Evolutionary conservation across 2,113 vertebrate genomes (phyloP), one percentile per base, ranked within the genome.

Genomic region (Archocentrus centrarchus): DNA sequence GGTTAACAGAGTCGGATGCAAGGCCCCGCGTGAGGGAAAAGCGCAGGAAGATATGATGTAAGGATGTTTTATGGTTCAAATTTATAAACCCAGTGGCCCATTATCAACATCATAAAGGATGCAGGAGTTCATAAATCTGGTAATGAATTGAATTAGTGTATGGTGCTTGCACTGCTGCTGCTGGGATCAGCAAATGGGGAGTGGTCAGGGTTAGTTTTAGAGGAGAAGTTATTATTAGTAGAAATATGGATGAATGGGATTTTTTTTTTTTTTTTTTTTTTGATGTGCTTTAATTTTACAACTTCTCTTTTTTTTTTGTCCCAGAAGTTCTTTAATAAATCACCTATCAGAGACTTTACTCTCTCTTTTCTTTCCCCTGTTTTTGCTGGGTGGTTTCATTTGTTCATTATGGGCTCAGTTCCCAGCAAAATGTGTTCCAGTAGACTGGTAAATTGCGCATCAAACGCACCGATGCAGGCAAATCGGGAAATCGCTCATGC

Each of bases 361-460:
- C 24, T 4, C 20, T 75, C 59, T 68, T 22, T 15, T 39, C 24
- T 5, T 32, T 14, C 10, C 6, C 7, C 15, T 24, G 13, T 10
- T 63, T 68, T 77, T 35, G 17, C 79, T 64, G 7, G 3, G 20
- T 60, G 75, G 20, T 75, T 91, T 86, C 30, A 79, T 87, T 68
- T 73, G 14, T 82, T 79, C 15, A 32, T 75, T 55, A 39, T 14
- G 58, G 75, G 60, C 77, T 84, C 84, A 62, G n/a, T 73, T 85
- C 79, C 62, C 41, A 61, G 81, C 27, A 37, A 83, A 84, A 84
- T 80, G 58, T 32, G 81, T 92, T 92, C 85, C 60, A 68, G 80
- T 85, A 76, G 84, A 81, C 87, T 91, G 85, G 84, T 59, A 70
- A 91, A 92, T 90, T 88, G 81, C 4, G 70, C 91, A 90, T 86